phyloP scores from a whole-genome alignment of 2,113 vertebrate species.

The Antechinus stuartii region DNA sequence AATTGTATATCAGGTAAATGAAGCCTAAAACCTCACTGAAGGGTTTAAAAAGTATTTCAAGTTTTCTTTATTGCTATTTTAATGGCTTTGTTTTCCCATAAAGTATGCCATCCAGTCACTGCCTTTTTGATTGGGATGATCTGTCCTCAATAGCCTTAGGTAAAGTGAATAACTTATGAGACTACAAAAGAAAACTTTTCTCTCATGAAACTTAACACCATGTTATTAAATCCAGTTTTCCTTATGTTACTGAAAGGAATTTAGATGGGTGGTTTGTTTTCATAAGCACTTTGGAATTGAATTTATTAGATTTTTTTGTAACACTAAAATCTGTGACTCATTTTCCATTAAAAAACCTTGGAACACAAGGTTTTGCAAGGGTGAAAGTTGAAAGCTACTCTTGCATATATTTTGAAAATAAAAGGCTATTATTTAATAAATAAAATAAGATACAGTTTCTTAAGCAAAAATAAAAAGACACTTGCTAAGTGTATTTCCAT shows the following conservation, averaged over 20 bases:
- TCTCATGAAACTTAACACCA: slow-evolving; percentile 41
- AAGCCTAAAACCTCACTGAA: not conserved
- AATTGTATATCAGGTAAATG: not conserved
- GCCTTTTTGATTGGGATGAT: slow-evolving; percentile 18
- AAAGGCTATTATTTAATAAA: too few relatives aligned
- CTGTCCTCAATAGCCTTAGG: slow-evolving; percentile 47
- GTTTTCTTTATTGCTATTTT: not conserved
- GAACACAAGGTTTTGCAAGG: too few relatives aligned
- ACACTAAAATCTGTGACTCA: slow-evolving; percentile 68
- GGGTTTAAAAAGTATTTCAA: not conserved
- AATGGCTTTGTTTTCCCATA: not conserved
- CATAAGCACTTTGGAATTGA: not conserved
- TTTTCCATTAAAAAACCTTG: slow-evolving; percentile 62
- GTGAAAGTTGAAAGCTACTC: too few relatives aligned
- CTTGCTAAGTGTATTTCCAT: slow-evolving; percentile 54
- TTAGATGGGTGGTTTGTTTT: not conserved
- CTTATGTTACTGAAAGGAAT: not conserved
- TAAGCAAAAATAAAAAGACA: slow-evolving; percentile 66
- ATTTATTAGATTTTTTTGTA: not conserved
- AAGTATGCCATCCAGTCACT: not conserved
- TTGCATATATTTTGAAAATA: too few relatives aligned
- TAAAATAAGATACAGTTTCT: slow-evolving; percentile 58
- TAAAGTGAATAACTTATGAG: slow-evolving; percentile 46
- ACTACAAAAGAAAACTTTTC: slow-evolving; percentile 29
- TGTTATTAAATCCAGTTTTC: not conserved